These are phyloP conservation scores for Hepsetus odoe DNA, from an alignment of 2,113 vertebrate species.

Conservation along the genomic window DNA sequence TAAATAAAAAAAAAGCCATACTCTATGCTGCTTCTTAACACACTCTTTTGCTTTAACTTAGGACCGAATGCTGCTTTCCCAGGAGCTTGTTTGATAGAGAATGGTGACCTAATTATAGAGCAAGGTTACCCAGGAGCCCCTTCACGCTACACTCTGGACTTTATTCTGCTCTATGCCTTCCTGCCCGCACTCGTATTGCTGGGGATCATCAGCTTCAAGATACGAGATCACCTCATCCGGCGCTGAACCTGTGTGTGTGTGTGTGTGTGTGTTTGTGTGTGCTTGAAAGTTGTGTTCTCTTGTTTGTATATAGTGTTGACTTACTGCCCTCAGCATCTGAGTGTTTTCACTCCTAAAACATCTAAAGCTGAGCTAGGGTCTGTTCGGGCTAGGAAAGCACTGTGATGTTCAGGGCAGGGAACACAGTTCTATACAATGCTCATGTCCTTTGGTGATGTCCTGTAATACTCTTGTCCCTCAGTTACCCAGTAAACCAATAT, in stretches of 20 bases:
- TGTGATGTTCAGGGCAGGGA: too few species aligned
- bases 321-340: too few species aligned
- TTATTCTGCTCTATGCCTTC: constrained; percentile 88
- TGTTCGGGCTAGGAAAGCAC: too few species aligned
- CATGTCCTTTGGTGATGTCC: background rate
- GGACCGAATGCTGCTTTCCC: constrained; percentile 56
- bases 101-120: constrained; percentile 83
- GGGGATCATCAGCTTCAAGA: constrained; percentile 85
- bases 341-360: too few species aligned
- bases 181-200: constrained; percentile 82
- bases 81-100: constrained; percentile 71
- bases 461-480: background rate
- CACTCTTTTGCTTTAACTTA: constrained; percentile 34
- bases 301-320: constrained; percentile 34
- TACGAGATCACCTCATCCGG: constrained; percentile 79
- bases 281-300: background rate
- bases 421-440: too few species aligned
- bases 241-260: constrained; percentile 64
- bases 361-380: too few species aligned
- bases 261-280: background rate
- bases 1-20: background rate
- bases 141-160: constrained; percentile 80
- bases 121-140: constrained; percentile 79
- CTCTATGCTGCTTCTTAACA: background rate
- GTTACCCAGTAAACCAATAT: background rate